Evolutionary conservation across 2,797 vertebrate genomes (phyloP), one percentile per base, ranked within the genome.

Genomic region (Garrulus glandarius): DNA sequence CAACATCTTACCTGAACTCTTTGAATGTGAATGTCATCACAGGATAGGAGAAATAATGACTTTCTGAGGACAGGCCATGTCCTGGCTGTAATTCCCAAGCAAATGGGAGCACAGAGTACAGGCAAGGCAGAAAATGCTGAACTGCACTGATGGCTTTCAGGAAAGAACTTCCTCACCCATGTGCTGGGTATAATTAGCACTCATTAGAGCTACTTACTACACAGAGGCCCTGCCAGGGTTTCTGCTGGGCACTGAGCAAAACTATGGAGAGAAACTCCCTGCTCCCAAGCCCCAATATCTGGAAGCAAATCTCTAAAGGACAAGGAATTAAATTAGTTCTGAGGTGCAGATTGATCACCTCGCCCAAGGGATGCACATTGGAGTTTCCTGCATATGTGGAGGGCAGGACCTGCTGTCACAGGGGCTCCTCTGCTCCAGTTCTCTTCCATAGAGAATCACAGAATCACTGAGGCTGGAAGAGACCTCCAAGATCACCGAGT

Each of bases 141-240:
- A 64, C 57, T 67, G 9, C 30, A 30, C 69, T 15, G 77, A 46
- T 29, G 49, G 12, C 4, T 68, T 88, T 71, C 37, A 60, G 88
- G 34, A 75, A 75, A 65, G 49, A 88, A 14, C 57, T 53, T 75
- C 37, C 82, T 90, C 74, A 70, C 43, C 36, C 61, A n/a, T 46
- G 81, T 67, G 43, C 39, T 87, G 90, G 68, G 41, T 70, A 69
- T 84, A 90, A 93, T 93, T 86, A 93, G 79, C 50, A 72, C 88
- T 94, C 68, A 88, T 93, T 92, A 94, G 44, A 89, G 61, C 53
- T 81, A n/a, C 69, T 90, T 71, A 71, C 46, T 20, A 68, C 27
- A 65, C 74, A 84, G 59, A 87, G 67, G 55, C 50, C 37, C 70
- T 57, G 55, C 47, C 70, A 76, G 59, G 63, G 87, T 89, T 84